A percentile compares a stretch with the other conserved stretches of the same genome.
These are phyloP conservation scores for Euleptes europaea DNA, from an alignment of 2,113 vertebrate species.

Conservation along the genomic window DNA sequence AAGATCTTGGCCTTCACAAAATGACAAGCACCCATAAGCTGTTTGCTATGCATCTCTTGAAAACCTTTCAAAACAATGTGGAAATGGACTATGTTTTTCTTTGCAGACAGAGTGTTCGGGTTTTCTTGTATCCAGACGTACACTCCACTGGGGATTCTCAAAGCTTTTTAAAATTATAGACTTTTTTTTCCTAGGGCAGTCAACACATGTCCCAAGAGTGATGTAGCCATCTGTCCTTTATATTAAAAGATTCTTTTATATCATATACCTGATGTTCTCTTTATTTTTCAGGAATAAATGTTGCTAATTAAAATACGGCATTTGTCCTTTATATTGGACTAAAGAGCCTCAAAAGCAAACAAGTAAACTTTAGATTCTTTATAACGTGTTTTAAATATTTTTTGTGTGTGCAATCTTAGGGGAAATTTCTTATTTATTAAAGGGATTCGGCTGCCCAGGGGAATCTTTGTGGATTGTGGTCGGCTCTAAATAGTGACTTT, in stretches of 20 bases:
- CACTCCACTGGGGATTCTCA: slow-evolving; percentile 67
- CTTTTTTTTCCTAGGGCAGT: slow-evolving; percentile 69
- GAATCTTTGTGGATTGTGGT: not conserved
- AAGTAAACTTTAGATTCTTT: slow-evolving; percentile 31
- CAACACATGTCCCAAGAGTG: slow-evolving; percentile 71
- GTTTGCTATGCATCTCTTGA: not conserved
- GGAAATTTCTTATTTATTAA: not conserved
- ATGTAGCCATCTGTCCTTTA: slow-evolving; percentile 81
- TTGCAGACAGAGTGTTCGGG: slow-evolving; percentile 47
- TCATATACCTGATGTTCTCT: slow-evolving; percentile 79
- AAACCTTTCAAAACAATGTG: slow-evolving; percentile 28
- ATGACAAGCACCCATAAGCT: not conserved
- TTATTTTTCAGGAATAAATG: slow-evolving; percentile 82
- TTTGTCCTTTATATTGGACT: slow-evolving; percentile 74
- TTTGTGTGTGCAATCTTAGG: not conserved
- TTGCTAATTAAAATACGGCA: slow-evolving; percentile 78
- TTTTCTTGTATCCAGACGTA: slow-evolving; percentile 49
- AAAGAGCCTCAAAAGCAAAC: slow-evolving; percentile 32
- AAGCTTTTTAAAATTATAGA: slow-evolving; percentile 75
- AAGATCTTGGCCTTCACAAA: not conserved
- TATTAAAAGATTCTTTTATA: slow-evolving; percentile 75
- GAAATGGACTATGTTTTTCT: slow-evolving; percentile 57
- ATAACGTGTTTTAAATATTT: not conserved
- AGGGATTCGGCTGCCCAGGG: not conserved
- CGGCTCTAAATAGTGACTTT: not conserved